Evolutionary conservation across 2,797 vertebrate genomes (phyloP), one percentile per base, ranked within the genome.

Genomic region (Semotilus atromaculatus): DNA sequence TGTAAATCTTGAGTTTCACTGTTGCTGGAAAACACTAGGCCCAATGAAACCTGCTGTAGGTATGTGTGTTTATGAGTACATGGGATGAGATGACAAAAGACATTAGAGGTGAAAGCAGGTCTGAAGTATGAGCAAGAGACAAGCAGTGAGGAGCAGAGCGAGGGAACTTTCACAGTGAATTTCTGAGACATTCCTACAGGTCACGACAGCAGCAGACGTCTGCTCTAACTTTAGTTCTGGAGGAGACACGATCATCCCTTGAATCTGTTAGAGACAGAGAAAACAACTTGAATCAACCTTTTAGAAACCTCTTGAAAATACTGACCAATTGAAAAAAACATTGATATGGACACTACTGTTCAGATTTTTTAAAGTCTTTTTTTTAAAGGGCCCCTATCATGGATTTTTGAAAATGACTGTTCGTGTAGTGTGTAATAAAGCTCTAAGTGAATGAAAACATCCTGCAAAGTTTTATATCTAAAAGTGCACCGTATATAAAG

Each of bases 211-310:
- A 86, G 72, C 21, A 43, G 85, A 88, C 88, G 40, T 93, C 93
- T 0, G 93, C 90, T 80, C 73, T 6, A 93, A 92, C 85, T 92
- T 91, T 71, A 95, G 91, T n/a, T 95, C 92, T 13, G 96, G 96
- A 1, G 96, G 96, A 45, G 94, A 90, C 16, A 96, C 92, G 4
- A 95, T 94, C 94, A 95, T 95, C 60, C 96, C 96, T 88, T 97
- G 96, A 84, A 96, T 95, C 96, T 97, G 91, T 78, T 91, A 92
- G 82, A 36, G 34, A 79, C 86, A 68, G 73, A 62, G 29, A 83
- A 2, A 51, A 26, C 13, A 48, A 40, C 26, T 14, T 62, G 7
- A 62, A 62, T 78, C n/a, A 62, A 18, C 10, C 10, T 29, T 14
- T 62, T 62, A 60, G 10, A 60, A 60, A 60, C n/a, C 58, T 26